Evolutionary conservation across 2,113 vertebrate species (phyloP).

Genomic region (Siniperca chuatsi): DNA sequence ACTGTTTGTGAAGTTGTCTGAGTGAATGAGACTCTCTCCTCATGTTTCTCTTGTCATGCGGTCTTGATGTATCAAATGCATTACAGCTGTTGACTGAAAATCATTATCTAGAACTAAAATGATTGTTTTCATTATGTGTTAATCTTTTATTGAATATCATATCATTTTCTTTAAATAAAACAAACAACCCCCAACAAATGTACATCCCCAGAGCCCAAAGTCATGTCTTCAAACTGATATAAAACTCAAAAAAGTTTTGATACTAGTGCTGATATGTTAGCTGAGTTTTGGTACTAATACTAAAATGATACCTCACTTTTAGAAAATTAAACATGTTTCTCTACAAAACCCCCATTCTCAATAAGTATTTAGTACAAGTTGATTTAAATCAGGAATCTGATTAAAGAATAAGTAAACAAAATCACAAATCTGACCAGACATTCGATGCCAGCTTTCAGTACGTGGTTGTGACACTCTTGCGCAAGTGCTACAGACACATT

Average conservation of each 20-base stretch:
- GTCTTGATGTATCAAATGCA: background rate
- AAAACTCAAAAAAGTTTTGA: background rate
- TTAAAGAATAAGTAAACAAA: background rate
- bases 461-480: background rate
- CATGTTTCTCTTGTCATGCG: background rate
- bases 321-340: background rate
- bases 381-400: background rate
- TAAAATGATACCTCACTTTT: background rate
- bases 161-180: background rate
- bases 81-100: background rate
- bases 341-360: background rate
- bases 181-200: background rate
- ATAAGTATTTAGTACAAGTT: background rate
- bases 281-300: background rate
- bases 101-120: background rate
- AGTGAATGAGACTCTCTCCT: conserved; percentile 3
- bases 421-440: background rate
- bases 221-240: background rate
- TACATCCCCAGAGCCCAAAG: no score
- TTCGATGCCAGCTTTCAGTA: background rate
- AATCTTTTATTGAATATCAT: background rate
- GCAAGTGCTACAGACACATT: background rate
- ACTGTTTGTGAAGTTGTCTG: background rate
- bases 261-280: background rate
- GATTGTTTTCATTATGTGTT: background rate